phyloP scores from a whole-genome alignment of 2,113 vertebrate genomes.

The Otocyon megalotis region DNA sequence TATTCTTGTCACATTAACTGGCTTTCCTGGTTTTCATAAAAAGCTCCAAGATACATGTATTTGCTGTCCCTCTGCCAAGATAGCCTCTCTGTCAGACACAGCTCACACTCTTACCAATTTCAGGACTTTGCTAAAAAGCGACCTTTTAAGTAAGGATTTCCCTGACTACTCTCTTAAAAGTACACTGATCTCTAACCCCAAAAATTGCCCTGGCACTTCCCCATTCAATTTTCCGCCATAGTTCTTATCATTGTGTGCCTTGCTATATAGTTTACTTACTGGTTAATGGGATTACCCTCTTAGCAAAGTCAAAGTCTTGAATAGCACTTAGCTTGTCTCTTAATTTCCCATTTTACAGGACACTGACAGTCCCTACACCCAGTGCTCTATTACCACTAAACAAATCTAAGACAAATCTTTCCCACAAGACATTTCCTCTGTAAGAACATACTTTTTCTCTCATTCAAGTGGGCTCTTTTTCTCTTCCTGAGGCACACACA shows the following conservation, averaged over 20 bases:
- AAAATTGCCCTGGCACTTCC: background rate
- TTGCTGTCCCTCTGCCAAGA: background rate
- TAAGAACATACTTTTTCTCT: background rate
- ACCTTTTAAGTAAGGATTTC: background rate
- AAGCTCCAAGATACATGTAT: background rate
- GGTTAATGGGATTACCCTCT: background rate
- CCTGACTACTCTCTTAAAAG: background rate
- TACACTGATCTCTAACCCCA: background rate
- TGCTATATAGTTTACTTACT: background rate
- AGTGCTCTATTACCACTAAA: conserved; percentile 1
- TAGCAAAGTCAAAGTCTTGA: background rate
- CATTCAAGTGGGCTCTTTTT: background rate
- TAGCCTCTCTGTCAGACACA: background rate
- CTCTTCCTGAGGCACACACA: background rate
- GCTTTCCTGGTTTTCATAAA: background rate
- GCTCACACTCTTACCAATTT: background rate
- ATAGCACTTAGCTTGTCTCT: background rate
- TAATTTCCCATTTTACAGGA: background rate
- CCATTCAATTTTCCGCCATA: background rate
- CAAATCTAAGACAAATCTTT: conserved; percentile 5
- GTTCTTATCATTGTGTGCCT: background rate
- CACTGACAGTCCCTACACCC: background rate
- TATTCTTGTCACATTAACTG: background rate
- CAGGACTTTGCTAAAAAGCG: background rate
- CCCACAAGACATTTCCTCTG: background rate